phyloP scores from a whole-genome alignment of 1,140 invertebrate species.

The Ceratina calcarata region DNA sequence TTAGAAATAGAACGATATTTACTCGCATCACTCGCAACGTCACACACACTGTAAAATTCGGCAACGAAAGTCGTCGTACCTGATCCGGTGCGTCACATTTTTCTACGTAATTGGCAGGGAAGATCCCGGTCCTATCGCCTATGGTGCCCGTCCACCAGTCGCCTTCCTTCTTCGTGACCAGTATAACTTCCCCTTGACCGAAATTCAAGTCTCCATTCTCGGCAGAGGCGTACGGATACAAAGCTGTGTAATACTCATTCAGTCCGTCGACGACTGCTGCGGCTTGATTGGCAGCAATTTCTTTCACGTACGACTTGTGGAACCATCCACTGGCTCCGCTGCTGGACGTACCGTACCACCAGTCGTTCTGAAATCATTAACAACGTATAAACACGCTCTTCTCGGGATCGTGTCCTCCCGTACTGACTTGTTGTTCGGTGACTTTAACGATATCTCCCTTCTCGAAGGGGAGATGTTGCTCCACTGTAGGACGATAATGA shows the following conservation, averaged over 20 bases:
- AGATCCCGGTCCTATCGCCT: constrained; percentile 92
- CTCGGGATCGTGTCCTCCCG: not conserved
- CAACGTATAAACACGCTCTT: too few relatives aligned
- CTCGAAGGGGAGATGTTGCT: constrained; percentile 85
- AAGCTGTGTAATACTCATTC: constrained; percentile 90
- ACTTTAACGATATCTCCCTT: constrained; percentile 86
- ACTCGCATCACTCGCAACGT: not conserved
- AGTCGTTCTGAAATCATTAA: constrained; percentile 80
- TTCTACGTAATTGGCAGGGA: constrained; percentile 96
- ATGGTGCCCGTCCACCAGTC: constrained; percentile 99
- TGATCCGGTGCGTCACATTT: constrained; percentile 79
- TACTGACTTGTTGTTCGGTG: constrained; percentile 83
- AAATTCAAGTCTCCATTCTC: constrained; percentile 96
- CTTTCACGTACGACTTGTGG: constrained; percentile 86
- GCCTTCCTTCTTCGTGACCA: constrained; percentile 93
- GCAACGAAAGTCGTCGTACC: constrained; percentile 60
- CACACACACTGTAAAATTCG: constrained; percentile 1
- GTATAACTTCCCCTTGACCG: constrained; percentile 93
- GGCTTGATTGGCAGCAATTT: constrained; percentile 64
- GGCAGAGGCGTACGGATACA: constrained; percentile 91
- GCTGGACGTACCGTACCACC: constrained; percentile 85
- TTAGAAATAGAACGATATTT: not conserved
- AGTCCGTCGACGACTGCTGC: constrained; percentile 56
- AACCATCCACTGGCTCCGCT: constrained; percentile 84
- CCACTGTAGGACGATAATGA: constrained; percentile 85